Evolutionary conservation across 2,888 invertebrate species (phyloP).

Genomic region (Pyrrhia umbra): DNA sequence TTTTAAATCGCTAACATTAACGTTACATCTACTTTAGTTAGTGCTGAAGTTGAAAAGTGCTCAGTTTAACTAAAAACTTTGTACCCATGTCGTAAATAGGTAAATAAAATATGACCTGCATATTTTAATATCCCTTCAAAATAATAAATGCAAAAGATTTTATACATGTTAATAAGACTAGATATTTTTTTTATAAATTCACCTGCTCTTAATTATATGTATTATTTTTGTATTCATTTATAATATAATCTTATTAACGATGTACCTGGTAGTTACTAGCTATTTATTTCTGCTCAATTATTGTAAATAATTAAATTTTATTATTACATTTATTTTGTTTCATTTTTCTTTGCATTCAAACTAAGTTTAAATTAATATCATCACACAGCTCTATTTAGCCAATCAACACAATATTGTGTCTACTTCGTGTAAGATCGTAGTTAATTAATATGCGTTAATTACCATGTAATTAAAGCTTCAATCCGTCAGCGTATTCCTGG

Average conservation of each 20-base stretch:
- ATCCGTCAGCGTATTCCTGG: not conserved
- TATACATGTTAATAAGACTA: not conserved
- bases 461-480: not conserved
- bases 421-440: not conserved
- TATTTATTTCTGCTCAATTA: constrained; percentile 38
- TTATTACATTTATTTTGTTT: constrained; percentile 13
- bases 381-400: no score
- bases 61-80: no score
- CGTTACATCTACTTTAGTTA: no score
- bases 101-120: no score
- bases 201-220: no score
- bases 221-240: constrained; percentile 9
- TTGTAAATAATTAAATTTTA: constrained; percentile 39
- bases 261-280: constrained; percentile 63
- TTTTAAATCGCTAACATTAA: no score
- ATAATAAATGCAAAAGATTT: no score
- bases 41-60: no score
- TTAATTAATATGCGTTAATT: not conserved
- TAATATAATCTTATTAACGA: constrained; percentile 40
- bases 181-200: not conserved
- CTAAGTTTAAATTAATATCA: no score
- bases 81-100: no score
- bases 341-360: not conserved
- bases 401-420: no score
- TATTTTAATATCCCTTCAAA: no score